These are phyloP conservation scores for Orchesellides sinensis DNA, from an alignment of 2,888 invertebrate species.

Conservation along the genomic window DNA sequence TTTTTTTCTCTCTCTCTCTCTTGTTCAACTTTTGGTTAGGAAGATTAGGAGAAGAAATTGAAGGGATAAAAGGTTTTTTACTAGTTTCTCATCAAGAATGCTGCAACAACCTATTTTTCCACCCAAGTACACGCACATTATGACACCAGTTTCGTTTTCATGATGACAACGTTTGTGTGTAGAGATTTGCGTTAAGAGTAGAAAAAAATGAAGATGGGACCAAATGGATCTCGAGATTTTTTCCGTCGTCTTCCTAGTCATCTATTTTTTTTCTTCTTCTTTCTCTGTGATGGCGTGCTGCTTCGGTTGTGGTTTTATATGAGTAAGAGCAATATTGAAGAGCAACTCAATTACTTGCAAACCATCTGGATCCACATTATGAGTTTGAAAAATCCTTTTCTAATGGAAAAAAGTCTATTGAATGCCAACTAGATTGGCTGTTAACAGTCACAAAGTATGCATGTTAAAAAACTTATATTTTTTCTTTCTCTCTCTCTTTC, in stretches of 20 bases:
- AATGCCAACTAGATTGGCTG: slow-evolving; percentile 73
- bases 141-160: slow-evolving; percentile 64
- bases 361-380: slow-evolving; percentile 74
- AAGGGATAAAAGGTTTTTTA: slow-evolving; percentile 66
- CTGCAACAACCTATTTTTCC: slow-evolving; percentile 57
- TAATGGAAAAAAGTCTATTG: slow-evolving; percentile 75
- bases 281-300: slow-evolving; percentile 49
- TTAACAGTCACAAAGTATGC: slow-evolving; percentile 64
- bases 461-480: slow-evolving; percentile 53
- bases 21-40: slow-evolving; percentile 46
- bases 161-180: slow-evolving; percentile 60
- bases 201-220: slow-evolving; percentile 48
- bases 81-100: slow-evolving; percentile 58
- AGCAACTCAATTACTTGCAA: slow-evolving; percentile 75
- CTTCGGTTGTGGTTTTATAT: slow-evolving; percentile 14
- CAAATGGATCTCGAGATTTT: slow-evolving; percentile 62
- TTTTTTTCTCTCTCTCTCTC: not conserved
- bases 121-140: slow-evolving; percentile 58
- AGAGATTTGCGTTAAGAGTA: slow-evolving; percentile 60
- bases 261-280: slow-evolving; percentile 35
- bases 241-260: slow-evolving; percentile 12
- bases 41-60: slow-evolving; percentile 65
- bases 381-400: slow-evolving; percentile 73
- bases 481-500: slow-evolving; percentile 40
- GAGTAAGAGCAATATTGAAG: slow-evolving; percentile 69